Conservation (phyloP, 2,113 vertebrate species). For the Lepidothrix coronata region DNA sequence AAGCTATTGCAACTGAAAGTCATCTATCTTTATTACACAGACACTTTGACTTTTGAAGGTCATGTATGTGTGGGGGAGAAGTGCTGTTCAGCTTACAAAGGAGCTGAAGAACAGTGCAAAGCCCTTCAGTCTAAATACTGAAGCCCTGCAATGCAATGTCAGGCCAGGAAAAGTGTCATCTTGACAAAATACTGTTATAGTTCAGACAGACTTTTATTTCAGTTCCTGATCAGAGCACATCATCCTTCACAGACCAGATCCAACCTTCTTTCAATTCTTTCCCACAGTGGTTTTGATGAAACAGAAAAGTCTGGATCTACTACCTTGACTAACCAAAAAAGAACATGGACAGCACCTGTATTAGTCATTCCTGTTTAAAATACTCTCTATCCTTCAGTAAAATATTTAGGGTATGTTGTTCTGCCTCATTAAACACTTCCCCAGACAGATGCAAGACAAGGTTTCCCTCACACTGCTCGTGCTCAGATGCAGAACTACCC, state of each 20-base stretch:
- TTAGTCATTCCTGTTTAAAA: background rate
- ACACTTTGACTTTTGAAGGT: background rate
- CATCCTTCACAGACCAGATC: background rate
- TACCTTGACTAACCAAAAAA: background rate
- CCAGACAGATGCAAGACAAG: background rate
- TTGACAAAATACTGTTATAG: background rate
- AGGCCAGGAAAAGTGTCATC: background rate
- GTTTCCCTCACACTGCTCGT: background rate
- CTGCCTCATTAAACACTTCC: background rate
- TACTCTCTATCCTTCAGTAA: background rate
- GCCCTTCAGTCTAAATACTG: background rate
- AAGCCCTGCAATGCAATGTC: background rate
- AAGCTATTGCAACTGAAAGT: background rate
- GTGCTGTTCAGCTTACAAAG: background rate
- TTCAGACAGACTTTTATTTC: background rate
- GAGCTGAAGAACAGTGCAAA: conserved; percentile 19
- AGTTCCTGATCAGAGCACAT: background rate
- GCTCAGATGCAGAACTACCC: background rate
- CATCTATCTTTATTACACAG: background rate
- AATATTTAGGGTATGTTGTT: background rate
- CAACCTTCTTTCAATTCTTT: background rate
- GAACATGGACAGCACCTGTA: background rate
- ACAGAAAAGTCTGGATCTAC: background rate
- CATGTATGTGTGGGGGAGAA: background rate
- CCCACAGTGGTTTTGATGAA: background rate